Evolutionary conservation across 1,140 invertebrate genomes (phyloP), one percentile per base, ranked within the genome.

Genomic region (Tetragnatha versicolor): DNA sequence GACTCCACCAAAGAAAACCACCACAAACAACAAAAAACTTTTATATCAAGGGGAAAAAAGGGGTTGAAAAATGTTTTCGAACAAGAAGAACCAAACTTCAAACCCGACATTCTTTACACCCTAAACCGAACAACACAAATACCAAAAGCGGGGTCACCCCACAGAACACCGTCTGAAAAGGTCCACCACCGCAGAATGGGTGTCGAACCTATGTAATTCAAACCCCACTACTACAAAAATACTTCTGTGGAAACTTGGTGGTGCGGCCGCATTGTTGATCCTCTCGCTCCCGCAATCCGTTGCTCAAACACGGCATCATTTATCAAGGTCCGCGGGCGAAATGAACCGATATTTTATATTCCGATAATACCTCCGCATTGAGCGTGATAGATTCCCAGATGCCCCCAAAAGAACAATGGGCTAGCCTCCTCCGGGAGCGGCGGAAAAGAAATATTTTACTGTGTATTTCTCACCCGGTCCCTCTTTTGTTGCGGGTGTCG

Each of bases 311-410:
- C 31, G 60, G n/a, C 29, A 65, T 61, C 61, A 63, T 76, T 76
- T 76, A 63, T 65, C 61, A 65, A 29, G 37, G 27, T 51, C 27
- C 35, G 27, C 7, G 27, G 20, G 22, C 27, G 42, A 76, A 76
- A 76, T 65, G 73, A 76, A 76, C 73, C 73, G 73, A 76, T 76
- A 76, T 76, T 76, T 76, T 76, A 76, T 66, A 76, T 76, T 76
- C 73, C 45, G 73, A 76, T 76, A 76, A 76, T 65, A 42, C 73
- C 27, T 22, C 31, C 29, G 27, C 70, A 61, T 75, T 75, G 45
- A 60, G 47, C 42, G 61, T 65, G 73, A 76, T 65, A 65, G 58
- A 75, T 75, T 75, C 27, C 70, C 22, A 76, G 66, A 66, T 76
- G 73, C 17, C 25, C 47, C 60, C 65, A 76, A 76, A 76, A 76